Percentiles rank a stretch among this genome's conserved stretches.
phyloP scores from a whole-genome alignment of 2,113 vertebrate genomes.

The Saguinus midas region DNA sequence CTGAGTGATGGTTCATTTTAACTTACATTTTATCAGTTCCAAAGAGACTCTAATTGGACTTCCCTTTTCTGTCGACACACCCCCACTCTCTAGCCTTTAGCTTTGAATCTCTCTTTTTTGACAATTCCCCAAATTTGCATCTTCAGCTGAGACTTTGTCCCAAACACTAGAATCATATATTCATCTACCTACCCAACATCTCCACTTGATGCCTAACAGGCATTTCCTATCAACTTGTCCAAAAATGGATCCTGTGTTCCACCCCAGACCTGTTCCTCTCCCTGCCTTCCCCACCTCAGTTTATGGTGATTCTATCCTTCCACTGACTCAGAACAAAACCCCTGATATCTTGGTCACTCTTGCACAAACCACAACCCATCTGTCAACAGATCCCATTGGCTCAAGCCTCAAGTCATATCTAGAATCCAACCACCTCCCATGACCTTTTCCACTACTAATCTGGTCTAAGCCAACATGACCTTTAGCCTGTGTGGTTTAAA shows the following conservation, averaged over 20 bases:
- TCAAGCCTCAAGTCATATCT: background rate
- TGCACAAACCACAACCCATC: background rate
- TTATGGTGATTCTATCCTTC: background rate
- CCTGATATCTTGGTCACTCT: background rate
- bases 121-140: background rate
- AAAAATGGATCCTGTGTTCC: background rate
- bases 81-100: background rate
- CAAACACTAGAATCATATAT: background rate
- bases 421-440: background rate
- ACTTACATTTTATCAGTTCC: background rate
- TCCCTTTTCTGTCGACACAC: background rate
- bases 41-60: background rate
- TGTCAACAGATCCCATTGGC: background rate
- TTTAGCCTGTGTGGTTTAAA: background rate
- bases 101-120: background rate
- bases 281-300: background rate
- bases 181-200: background rate
- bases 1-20: background rate
- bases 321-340: background rate
- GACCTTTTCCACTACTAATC: background rate
- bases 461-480: background rate
- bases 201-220: background rate
- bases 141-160: background rate
- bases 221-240: background rate
- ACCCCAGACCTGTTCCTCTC: background rate